Evolutionary conservation across 2,888 invertebrate species (phyloP).

Genomic region (Ramazzottius varieornatus): DNA sequence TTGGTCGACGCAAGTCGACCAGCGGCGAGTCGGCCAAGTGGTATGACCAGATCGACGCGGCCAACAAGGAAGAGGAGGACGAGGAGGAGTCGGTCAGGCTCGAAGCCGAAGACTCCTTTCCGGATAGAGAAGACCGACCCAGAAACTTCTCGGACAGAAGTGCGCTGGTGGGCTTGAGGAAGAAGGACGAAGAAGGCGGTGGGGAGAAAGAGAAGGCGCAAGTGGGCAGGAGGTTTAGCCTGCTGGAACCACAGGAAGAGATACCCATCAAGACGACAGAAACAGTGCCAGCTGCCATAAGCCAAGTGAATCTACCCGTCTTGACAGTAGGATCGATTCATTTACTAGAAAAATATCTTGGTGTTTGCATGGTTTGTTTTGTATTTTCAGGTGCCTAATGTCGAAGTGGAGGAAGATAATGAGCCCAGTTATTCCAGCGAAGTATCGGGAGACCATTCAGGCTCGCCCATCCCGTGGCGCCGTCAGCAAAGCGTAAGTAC

Average conservation of each 20-base stretch:
- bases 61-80: neutral
- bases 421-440: slow-evolving; percentile 1
- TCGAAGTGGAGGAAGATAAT: neutral
- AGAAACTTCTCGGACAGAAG: neutral
- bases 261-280: too few species aligned
- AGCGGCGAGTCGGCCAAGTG: neutral
- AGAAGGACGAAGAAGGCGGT: neutral
- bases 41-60: neutral
- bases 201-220: neutral
- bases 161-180: neutral
- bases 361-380: neutral
- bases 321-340: too few species aligned
- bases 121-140: neutral
- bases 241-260: slow-evolving; percentile 1
- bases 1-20: neutral
- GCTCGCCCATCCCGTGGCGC: neutral
- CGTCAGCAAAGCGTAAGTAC: neutral
- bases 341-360: too few species aligned
- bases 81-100: neutral
- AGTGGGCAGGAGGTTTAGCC: neutral
- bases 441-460: neutral
- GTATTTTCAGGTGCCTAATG: neutral
- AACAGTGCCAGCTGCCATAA: too few species aligned
- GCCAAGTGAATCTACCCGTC: too few species aligned
- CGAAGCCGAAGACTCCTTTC: neutral